These are phyloP conservation scores for Oophaga sylvatica DNA, from an alignment of 2,797 vertebrate genomes.

Conservation along the genomic window DNA sequence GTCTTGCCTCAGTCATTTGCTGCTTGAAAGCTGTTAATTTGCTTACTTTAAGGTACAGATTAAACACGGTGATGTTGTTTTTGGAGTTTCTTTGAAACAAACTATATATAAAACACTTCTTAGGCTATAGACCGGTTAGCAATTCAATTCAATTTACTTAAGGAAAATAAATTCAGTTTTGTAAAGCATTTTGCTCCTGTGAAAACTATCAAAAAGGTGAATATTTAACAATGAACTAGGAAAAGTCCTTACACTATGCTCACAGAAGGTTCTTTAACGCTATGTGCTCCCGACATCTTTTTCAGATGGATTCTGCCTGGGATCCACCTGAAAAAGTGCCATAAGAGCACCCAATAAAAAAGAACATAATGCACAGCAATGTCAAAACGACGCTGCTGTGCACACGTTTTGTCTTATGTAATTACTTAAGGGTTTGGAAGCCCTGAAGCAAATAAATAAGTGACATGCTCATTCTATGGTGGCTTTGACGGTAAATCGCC, in stretches of 20 bases:
- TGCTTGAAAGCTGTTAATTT: slow-evolving; percentile 50
- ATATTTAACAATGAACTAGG: not conserved
- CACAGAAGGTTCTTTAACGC: no score
- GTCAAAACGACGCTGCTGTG: no score
- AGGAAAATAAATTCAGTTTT: not conserved
- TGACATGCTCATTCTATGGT: no score
- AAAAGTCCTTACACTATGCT: not conserved
- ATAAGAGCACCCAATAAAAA: no score
- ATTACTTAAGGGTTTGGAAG: no score
- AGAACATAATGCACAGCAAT: no score
- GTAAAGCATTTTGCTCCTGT: not conserved
- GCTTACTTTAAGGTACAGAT: slow-evolving; percentile 48
- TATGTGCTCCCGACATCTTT: no score
- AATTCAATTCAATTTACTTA: not conserved
- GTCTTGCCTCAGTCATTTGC: slow-evolving; percentile 23
- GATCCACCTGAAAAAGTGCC: no score
- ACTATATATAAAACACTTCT: not conserved
- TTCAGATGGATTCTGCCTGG: no score
- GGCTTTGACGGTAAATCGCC: no score
- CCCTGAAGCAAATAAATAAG: no score
- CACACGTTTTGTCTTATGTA: no score
- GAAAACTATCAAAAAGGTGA: not conserved
- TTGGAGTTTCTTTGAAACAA: slow-evolving; percentile 30
- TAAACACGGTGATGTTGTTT: slow-evolving; percentile 37
- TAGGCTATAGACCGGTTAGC: not conserved